phyloP scores from a whole-genome alignment of 2,113 vertebrate genomes.

The Chloroceryle aenea region DNA sequence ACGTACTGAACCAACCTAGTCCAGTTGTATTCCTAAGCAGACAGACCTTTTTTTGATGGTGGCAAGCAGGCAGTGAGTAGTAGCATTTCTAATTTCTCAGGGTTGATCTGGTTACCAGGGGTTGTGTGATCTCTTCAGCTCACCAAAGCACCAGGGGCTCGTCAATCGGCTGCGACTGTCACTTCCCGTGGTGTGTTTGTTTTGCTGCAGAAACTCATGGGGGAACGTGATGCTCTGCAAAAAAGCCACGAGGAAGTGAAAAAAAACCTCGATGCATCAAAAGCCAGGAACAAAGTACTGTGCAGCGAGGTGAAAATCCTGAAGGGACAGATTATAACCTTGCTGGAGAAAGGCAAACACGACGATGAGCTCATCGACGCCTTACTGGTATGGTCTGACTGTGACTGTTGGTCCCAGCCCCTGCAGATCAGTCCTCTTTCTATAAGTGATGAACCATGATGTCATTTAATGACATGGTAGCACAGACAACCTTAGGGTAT shows the following conservation, averaged over 20 bases:
- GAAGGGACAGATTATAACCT: conserved; percentile 82
- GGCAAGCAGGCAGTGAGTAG: neutral
- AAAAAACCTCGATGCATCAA: conserved; percentile 82
- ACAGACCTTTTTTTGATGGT: neutral
- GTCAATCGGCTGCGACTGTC: neutral
- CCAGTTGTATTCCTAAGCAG: neutral
- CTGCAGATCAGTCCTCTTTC: neutral
- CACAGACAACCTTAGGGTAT: neutral
- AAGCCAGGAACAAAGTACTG: conserved; percentile 85
- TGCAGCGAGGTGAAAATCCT: conserved; percentile 83
- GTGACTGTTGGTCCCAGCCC: neutral
- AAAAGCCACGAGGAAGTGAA: conserved; percentile 82
- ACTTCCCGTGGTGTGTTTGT: neutral
- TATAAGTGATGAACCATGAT: neutral
- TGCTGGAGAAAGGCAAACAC: conserved; percentile 88
- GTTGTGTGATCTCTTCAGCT: neutral
- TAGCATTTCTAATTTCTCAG: neutral
- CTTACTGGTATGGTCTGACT: conserved; percentile 80
- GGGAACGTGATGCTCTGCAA: conserved; percentile 79
- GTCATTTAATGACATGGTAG: neutral
- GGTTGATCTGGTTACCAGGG: neutral
- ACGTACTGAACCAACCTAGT: neutral
- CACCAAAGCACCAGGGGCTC: neutral
- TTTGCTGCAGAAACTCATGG: conserved; percentile 76
- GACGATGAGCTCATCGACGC: conserved; percentile 89